Base-by-base conservation (phyloP, 2,888 invertebrate genomes). In the Toxonevra muliebris region DNA sequence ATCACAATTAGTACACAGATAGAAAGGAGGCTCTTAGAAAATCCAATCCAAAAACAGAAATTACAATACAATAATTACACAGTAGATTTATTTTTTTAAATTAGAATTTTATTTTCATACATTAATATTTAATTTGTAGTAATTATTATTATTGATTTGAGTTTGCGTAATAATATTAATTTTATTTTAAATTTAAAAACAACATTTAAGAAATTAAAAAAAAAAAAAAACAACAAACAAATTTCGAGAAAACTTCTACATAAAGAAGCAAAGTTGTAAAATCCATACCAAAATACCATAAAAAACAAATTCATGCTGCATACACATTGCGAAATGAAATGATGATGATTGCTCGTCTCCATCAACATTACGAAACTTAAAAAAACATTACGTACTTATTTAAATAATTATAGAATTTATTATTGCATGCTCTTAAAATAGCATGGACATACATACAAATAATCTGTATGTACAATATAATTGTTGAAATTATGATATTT, bases 121-220 rank as follows among this genome's bases (percentile, higher is more conserved):
- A 61, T 61, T 52, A 50, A 61, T 52, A 60, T 30, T 55, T 55
- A 15, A 55, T 13, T n/a, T 60, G 43, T 61, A 61, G 61, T 61
- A 5, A 17, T 40, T 17, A 42, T 10, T 43, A 58, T 19, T 13
- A 58, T 19, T 30, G 7, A 30, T 30, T 30, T 30, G 30, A 30
- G 30, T 30, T 4, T 30, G 30, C 30, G 30, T 30, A 30, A 7
- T 30, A 30, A 30, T 30, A 30, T 30, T 30, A 30, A 30, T 30
- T 30, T 7, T 30, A 7, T 30, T 30, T 30, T 30, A 30, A 30
- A 4, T 30, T 2, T 4, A 30, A 30, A 30, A 50, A 60, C 20
- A 42, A 45, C n/a, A 42, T 17, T 42, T 42, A 43, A 30, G n/a
- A 48, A 43, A 40, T 48, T 17, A 55, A 55, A 20, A 3, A 15